A percentile compares a stretch with the other conserved stretches of the same genome.
These are phyloP conservation scores for Orientallactaga bullata DNA, from an alignment of 2,113 vertebrate species.

Conservation along the genomic window DNA sequence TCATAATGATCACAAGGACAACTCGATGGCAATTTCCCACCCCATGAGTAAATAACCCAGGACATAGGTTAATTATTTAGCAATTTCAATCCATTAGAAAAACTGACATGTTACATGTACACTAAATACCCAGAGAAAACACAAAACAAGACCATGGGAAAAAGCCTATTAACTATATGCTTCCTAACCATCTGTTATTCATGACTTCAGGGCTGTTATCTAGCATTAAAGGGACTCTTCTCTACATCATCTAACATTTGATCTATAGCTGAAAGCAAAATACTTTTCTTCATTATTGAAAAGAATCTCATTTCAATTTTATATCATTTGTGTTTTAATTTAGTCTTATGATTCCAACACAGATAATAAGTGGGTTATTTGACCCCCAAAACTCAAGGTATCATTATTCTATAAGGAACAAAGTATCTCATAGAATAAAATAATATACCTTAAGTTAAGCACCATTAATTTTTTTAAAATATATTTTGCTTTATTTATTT, in stretches of 20 bases:
- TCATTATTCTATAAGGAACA: not conserved
- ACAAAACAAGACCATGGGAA: conserved; percentile 46
- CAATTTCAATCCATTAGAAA: conserved; percentile 59
- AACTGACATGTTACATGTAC: conserved; percentile 52
- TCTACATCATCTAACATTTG: not conserved
- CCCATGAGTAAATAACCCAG: conserved; percentile 36
- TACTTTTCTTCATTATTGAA: not conserved
- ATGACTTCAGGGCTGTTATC: not conserved
- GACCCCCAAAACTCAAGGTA: not conserved
- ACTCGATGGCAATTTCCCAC: not conserved
- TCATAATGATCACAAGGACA: not conserved
- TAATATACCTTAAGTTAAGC: not conserved
- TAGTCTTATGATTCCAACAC: not conserved
- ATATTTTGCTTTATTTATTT: no score
- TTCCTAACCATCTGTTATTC: conserved; percentile 60
- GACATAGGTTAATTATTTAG: conserved; percentile 64
- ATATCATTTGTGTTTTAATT: not conserved
- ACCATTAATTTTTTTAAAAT: not conserved
- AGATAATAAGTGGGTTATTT: not conserved
- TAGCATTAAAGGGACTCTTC: conserved; percentile 10
- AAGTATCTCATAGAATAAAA: not conserved
- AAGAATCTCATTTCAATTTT: conserved; percentile 10
- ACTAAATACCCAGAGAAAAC: conserved; percentile 61
- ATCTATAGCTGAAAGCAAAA: not conserved
- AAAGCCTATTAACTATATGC: conserved; percentile 42